These are phyloP conservation scores for Rafetus swinhoei DNA, from an alignment of 2,113 vertebrate species.

Conservation along the genomic window DNA sequence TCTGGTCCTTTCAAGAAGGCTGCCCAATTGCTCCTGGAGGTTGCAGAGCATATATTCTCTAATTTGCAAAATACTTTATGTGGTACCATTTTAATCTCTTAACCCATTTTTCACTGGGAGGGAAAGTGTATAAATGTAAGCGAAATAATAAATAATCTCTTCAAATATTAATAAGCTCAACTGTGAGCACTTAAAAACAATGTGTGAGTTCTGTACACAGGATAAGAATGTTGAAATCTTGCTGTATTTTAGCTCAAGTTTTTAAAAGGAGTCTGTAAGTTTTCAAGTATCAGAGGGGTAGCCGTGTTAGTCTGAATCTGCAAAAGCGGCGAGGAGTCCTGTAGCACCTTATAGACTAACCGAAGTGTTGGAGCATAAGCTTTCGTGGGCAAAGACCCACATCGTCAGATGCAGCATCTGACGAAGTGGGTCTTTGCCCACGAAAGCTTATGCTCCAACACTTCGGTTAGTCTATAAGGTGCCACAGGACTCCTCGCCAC, in stretches of 20 bases:
- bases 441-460: no score
- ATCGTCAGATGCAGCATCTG: no score
- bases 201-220: background rate
- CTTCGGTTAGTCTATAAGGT: no score
- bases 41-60: background rate
- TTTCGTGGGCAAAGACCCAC: no score
- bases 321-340: no score
- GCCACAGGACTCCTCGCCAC: no score
- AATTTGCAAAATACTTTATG: background rate
- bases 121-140: background rate
- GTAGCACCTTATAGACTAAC: no score
- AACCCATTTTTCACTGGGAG: fast-evolving
- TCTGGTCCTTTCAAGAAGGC: background rate
- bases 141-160: background rate
- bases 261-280: background rate
- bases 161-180: background rate
- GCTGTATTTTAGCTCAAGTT: background rate
- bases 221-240: background rate
- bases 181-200: background rate
- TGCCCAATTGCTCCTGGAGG: background rate
- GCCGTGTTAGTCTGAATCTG: no score
- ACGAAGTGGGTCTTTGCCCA: no score
- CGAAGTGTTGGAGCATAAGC: no score
- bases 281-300: no score
- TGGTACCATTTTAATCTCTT: background rate